Base-by-base conservation (phyloP, 2,797 vertebrate species). In the Oreochromis grahami region DNA sequence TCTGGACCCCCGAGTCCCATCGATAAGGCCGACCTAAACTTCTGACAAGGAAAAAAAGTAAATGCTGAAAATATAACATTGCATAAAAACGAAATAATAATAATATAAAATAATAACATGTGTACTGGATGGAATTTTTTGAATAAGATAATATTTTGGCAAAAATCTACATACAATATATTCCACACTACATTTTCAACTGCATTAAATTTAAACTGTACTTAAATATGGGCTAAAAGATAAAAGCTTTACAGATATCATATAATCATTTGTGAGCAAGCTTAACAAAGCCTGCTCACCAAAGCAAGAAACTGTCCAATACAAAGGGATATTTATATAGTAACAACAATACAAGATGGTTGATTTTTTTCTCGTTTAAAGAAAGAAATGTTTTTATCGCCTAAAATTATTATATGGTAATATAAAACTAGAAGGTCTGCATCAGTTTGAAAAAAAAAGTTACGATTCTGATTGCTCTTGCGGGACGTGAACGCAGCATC, bases 401-500 rank as follows among this genome's bases (percentile, higher is more conserved):
- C 4, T 32, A 48, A 45, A 48, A 29, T 45, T 17, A 48, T 45
- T 29, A 72, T 26, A 43, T 26, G 15, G 24, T 48, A 29, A 51
- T 50, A 63, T 19, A 76, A 77, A 70, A 76, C 29, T 51, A 38
- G 17, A 60, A 60, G 58, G 58, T 63, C 32, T 36, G 10, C 10
- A 13, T 63, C 32, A 36, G 32, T 63, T 63, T 63, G 17, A 12
- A 63, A 36, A 56, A 36, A 12, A n/a, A n/a, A 5, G 0, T 63
- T 13, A n/a, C 3, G 34, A 38, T 72, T 72, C 1, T 9, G 21
- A 68, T 29, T 45, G 81, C 76, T 88, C 87, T 48, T 15, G 77
- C 52, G 14, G 85, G n/a, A 38, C 88, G 0, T 94, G 91, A 95
- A 94, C 17, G 90, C 87, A 93, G 80, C 93, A 93, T 92, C 93